Conservation (phyloP, 1,140 invertebrate species). For the Zaprionus davidi region DNA sequence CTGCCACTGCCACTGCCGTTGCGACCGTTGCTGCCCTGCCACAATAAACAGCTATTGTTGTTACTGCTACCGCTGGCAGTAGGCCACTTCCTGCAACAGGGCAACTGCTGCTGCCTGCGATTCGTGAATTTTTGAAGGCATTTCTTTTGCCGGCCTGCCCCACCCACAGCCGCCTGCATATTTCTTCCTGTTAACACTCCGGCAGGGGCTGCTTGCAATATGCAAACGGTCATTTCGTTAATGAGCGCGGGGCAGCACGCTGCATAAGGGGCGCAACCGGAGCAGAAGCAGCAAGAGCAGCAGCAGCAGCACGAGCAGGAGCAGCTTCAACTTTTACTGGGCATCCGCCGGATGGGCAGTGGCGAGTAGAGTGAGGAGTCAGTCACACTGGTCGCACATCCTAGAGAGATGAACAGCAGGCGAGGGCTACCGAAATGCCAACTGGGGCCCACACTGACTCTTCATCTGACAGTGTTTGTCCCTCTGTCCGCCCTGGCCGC, state of each 20-base stretch:
- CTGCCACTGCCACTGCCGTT: slow-evolving; percentile 9
- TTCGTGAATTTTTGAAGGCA: slow-evolving; percentile 77
- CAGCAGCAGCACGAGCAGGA: background rate
- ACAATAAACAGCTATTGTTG: slow-evolving; percentile 34
- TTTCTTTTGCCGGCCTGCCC: slow-evolving; percentile 58
- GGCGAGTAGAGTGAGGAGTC: slow-evolving; percentile 6
- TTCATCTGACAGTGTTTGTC: slow-evolving; percentile 21
- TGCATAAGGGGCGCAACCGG: background rate
- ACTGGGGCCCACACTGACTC: slow-evolving; percentile 30
- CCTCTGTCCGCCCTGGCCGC: slow-evolving; percentile 8
- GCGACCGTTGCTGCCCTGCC: background rate
- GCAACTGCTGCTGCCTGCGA: slow-evolving; percentile 58
- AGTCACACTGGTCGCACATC: slow-evolving; percentile 35
- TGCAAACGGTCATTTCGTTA: slow-evolving; percentile 83
- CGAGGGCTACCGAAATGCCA: slow-evolving; percentile 14
- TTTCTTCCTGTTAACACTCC: slow-evolving; percentile 21
- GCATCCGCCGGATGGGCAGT: slow-evolving; percentile 70
- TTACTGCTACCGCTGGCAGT: slow-evolving; percentile 56
- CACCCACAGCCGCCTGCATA: background rate
- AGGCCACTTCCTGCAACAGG: slow-evolving; percentile 63
- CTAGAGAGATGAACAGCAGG: slow-evolving; percentile 62
- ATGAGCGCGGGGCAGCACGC: slow-evolving; percentile 62
- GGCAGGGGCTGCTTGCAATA: slow-evolving; percentile 55
- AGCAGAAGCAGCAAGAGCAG: background rate
- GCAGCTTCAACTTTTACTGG: slow-evolving; percentile 68